Evolutionary conservation across 2,113 vertebrate genomes (phyloP).

Genomic region (Enhydra lutris): DNA sequence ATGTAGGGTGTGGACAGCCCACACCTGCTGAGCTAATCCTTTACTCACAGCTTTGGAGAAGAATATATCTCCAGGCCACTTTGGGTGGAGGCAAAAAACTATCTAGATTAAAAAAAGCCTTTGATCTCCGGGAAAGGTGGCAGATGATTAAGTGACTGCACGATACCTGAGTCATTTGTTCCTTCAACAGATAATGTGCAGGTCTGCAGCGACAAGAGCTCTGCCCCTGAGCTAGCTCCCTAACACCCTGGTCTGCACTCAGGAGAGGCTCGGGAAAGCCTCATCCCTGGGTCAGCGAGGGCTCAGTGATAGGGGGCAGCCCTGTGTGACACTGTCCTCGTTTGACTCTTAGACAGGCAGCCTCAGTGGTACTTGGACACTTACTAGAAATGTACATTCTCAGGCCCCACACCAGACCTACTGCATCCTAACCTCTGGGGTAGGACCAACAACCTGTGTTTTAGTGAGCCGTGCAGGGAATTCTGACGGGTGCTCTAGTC

Average conservation of each 20-base stretch:
- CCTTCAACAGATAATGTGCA: accelerated
- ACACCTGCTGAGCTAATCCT: neutral
- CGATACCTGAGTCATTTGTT: neutral
- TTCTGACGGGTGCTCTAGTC: neutral
- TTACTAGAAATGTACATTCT: neutral
- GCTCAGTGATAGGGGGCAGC: neutral
- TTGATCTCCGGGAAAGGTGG: neutral
- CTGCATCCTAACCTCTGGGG: neutral
- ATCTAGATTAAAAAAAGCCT: neutral
- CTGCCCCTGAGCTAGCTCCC: accelerated
- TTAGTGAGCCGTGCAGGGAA: neutral
- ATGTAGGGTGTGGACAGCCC: too few species aligned
- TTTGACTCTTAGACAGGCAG: accelerated
- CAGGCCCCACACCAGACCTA: accelerated
- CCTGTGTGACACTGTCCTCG: accelerated
- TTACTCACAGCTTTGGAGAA: neutral
- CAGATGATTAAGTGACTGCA: neutral
- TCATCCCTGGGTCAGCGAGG: neutral
- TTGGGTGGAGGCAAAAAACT: neutral
- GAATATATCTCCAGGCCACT: neutral
- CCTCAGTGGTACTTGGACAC: neutral
- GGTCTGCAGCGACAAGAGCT: neutral
- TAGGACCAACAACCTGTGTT: neutral
- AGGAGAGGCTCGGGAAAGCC: neutral
- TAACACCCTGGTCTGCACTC: neutral